phyloP scores from a whole-genome alignment of 2,113 vertebrate species.

The Zonotrichia leucophrys region DNA sequence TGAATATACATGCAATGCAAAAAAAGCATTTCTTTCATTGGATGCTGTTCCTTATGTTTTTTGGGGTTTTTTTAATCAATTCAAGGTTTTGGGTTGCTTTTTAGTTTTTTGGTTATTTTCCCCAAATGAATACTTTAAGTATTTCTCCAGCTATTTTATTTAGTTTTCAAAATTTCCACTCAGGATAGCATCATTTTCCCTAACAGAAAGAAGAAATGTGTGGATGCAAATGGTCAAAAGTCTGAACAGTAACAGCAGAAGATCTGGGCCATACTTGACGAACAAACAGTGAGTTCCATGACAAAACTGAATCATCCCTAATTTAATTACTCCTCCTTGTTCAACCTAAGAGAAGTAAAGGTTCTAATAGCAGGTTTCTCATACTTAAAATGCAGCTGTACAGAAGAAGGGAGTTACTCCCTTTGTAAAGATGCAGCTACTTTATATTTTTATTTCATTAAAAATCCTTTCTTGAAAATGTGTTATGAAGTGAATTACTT shows the following conservation, averaged over 20 bases:
- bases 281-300: background rate
- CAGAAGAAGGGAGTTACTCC: background rate
- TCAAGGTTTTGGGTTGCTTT: background rate
- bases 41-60: background rate
- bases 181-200: background rate
- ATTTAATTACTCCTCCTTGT: background rate
- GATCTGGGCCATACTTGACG: background rate
- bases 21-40: background rate
- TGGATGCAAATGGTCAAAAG: background rate
- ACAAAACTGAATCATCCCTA: background rate
- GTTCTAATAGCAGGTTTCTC: background rate
- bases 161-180: background rate
- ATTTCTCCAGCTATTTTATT: background rate
- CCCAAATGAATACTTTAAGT: background rate
- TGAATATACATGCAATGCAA: background rate
- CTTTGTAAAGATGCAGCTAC: background rate
- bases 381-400: background rate
- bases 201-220: background rate
- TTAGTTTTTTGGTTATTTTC: no score
- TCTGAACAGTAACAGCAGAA: background rate
- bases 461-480: background rate
- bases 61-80: accelerated
- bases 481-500: background rate
- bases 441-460: background rate
- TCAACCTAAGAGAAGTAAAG: background rate